phyloP scores from a whole-genome alignment of 2,888 invertebrate species.

The Plebejus argus region DNA sequence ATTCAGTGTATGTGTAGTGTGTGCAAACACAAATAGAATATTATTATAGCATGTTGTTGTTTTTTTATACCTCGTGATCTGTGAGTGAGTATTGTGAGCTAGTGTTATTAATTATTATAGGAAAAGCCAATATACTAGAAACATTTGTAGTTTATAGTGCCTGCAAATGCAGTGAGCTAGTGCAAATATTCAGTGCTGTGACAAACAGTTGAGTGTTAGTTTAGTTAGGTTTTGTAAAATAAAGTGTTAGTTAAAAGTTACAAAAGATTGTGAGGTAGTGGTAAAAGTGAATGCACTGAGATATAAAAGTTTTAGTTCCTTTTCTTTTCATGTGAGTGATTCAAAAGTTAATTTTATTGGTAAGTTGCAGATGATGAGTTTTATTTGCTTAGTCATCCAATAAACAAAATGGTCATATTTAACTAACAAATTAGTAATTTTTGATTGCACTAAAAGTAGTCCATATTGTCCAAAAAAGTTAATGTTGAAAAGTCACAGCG shows the following conservation, averaged over 20 bases:
- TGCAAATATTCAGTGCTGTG: conserved; percentile 21
- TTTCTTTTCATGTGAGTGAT: conserved; percentile 5
- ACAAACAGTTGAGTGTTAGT: neutral
- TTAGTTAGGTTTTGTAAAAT: no score
- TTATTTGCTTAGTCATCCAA: neutral
- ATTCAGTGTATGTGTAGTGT: conserved; percentile 79
- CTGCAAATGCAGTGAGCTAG: conserved; percentile 22
- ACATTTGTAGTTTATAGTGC: conserved; percentile 12
- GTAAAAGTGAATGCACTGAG: conserved; percentile 33
- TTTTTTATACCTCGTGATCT: conserved; percentile 74
- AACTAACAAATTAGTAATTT: conserved; percentile 2
- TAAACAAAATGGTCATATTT: neutral
- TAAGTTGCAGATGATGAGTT: neutral
- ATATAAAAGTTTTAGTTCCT: conserved; percentile 33
- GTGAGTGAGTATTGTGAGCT: conserved; percentile 36
- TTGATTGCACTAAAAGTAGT: conserved; percentile 30
- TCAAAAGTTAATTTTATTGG: conserved; percentile 2
- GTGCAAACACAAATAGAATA: conserved; percentile 75
- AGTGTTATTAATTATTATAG: conserved; percentile 30
- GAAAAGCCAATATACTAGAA: neutral
- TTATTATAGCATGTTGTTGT: conserved; percentile 71
- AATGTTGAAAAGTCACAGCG: neutral
- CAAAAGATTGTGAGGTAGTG: conserved; percentile 20
- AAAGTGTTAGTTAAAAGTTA: conserved; percentile 10
- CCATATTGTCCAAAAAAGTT: neutral